Evolutionary conservation across 2,113 vertebrate species (phyloP).

Genomic region (Pipra filicauda): DNA sequence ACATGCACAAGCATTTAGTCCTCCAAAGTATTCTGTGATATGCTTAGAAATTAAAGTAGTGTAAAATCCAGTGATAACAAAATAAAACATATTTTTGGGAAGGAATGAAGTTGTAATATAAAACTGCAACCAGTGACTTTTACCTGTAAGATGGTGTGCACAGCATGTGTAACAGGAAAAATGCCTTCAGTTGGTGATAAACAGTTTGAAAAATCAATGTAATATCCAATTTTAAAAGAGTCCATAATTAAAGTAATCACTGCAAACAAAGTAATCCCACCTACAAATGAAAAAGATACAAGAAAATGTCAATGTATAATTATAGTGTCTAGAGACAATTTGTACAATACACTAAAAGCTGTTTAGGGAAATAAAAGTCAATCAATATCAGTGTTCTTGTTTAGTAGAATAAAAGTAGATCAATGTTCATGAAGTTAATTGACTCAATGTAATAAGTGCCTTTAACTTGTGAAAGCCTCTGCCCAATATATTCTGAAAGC

Average conservation of each 20-base stretch:
- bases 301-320: neutral
- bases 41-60: neutral
- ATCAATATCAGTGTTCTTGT: neutral
- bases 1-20: neutral
- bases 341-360: neutral
- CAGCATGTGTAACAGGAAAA: slow-evolving; percentile 86
- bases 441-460: neutral
- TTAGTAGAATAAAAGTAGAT: neutral
- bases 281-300: slow-evolving; percentile 64
- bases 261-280: slow-evolving; percentile 90
- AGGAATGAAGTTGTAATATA: neutral
- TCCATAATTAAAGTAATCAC: slow-evolving; percentile 91
- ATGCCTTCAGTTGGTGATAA: slow-evolving; percentile 86
- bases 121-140: neutral
- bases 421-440: neutral
- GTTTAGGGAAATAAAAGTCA: neutral
- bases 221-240: slow-evolving; percentile 92
- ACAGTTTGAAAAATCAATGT: slow-evolving; percentile 87
- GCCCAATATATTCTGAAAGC: rapidly evolving
- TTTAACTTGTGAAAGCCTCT: neutral
- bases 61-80: neutral
- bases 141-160: slow-evolving; percentile 93
- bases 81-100: neutral
- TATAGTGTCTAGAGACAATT: neutral
- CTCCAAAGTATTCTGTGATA: neutral